Base-by-base conservation (phyloP, 1,140 invertebrate species). In the Reticulitermes speratus region DNA sequence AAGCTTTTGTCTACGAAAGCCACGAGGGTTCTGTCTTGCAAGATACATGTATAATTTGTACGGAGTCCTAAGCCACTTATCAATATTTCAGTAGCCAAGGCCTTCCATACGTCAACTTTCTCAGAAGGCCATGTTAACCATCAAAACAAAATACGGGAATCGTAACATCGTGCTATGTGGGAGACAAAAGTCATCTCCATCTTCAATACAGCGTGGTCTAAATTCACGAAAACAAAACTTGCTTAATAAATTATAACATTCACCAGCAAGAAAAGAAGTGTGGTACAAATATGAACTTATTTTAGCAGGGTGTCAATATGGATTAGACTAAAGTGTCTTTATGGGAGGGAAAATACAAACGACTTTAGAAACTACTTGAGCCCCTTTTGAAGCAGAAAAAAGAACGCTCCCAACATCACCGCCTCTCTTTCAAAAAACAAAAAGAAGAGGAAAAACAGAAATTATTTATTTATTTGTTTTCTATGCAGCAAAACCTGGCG, bases 391-490 rank as follows among this genome's bases (percentile, higher is more conserved):
- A 75, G 65, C 11, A 75, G 25, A n/a, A 11, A 25, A 75, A 30
- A 25, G 9, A n/a, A 59, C 2, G n/a, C 65, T n/a, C 65, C n/a
- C 3, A 65, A 19, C 21, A 65, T 19, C 59, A 75, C 52, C 19
- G 52, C 65, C 65, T 30, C 65, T 75, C n/a, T 25, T 75, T 75
- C n/a, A 25, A 75, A 69, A 75, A 75, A 75, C 25, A 75, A 75
- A 75, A 75, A 75, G n/a, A 16, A 75, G 5, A 75, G 25, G 65
- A 75, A 30, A 75, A 75, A 75, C 65, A 75, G 65, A 75, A n/a
- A 75, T 75, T 75, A 75, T 75, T 75, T 75, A 75, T 75, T 75
- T 75, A 75, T 75, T 75, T 75, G 65, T 75, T 75, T 75, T 75
- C 25, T 25, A 75, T 75, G 65, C 65, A 75, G 65, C 65, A 9